Percentiles rank a stretch among this genome's conserved stretches.
phyloP scores from a whole-genome alignment of 2,113 vertebrate genomes.

The Orientallactaga bullata region DNA sequence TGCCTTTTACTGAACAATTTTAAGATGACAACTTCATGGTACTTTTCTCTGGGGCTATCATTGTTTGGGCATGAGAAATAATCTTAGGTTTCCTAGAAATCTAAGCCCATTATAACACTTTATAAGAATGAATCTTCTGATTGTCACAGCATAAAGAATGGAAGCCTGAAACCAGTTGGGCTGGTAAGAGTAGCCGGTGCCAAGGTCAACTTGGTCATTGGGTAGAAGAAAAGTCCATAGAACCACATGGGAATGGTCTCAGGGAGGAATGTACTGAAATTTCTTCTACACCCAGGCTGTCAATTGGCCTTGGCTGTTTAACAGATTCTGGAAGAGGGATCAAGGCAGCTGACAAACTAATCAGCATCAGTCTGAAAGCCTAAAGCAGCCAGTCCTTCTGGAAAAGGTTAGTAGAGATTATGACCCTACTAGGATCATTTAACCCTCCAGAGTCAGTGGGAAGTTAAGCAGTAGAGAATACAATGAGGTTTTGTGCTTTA shows the following conservation, averaged over 20 bases:
- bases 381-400: background rate
- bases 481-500: too few relatives aligned
- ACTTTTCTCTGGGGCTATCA: background rate
- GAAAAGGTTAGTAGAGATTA: background rate
- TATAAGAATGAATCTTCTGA: background rate
- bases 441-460: background rate
- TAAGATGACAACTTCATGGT: background rate
- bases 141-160: background rate
- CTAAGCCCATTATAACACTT: background rate
- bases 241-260: background rate
- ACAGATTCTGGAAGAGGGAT: background rate
- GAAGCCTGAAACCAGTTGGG: background rate
- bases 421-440: constrained; percentile 3
- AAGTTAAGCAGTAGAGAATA: background rate
- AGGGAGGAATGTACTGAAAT: background rate
- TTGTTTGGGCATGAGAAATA: background rate
- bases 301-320: background rate
- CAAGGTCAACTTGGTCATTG: background rate
- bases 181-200: background rate
- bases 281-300: background rate
- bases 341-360: background rate
- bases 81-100: constrained; percentile 41
- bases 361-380: background rate
- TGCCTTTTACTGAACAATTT: background rate
- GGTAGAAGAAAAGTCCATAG: background rate